Percentiles rank a stretch among this genome's conserved stretches.
These are phyloP conservation scores for Caenorhabditis virilis DNA, from an alignment of 2,888 invertebrate genomes.

Conservation along the genomic window DNA sequence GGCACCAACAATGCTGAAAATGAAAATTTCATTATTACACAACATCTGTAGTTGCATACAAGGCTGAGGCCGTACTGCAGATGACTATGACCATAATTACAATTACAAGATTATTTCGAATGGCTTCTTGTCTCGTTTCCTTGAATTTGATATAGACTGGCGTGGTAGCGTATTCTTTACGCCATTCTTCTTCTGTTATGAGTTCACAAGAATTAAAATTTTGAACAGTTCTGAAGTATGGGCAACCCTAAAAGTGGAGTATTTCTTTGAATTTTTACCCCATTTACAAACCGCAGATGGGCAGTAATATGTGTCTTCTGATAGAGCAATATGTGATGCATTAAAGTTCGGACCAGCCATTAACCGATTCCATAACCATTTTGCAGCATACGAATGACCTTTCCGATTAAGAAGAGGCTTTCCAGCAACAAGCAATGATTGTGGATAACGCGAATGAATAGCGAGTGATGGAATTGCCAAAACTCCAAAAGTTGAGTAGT, in stretches of 20 bases:
- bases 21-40: background rate
- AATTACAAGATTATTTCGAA: slow-evolving; percentile 22
- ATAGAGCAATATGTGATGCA: slow-evolving; percentile 49
- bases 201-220: slow-evolving; percentile 56
- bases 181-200: slow-evolving; percentile 50
- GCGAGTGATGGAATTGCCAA: slow-evolving; percentile 58
- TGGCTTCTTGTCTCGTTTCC: slow-evolving; percentile 15
- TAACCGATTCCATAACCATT: slow-evolving; percentile 67
- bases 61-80: slow-evolving; percentile 6
- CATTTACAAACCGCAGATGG: slow-evolving; percentile 43
- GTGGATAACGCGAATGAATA: slow-evolving; percentile 62
- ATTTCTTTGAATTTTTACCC: background rate
- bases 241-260: slow-evolving; percentile 50
- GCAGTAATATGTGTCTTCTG: slow-evolving; percentile 63
- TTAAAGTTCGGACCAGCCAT: slow-evolving; percentile 62
- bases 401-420: slow-evolving; percentile 60
- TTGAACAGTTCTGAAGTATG: slow-evolving; percentile 62
- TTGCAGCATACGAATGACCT: slow-evolving; percentile 66
- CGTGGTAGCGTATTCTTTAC: background rate
- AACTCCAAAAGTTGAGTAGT: slow-evolving; percentile 58
- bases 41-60: slow-evolving; percentile 13
- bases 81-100: slow-evolving; percentile 10
- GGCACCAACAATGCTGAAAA: slow-evolving; percentile 52
- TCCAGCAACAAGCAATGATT: slow-evolving; percentile 56
- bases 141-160: slow-evolving; percentile 6